Evolutionary conservation across 2,113 vertebrate species (phyloP), one percentile per base, ranked within the genome.

Genomic region (Rostratula benghalensis): DNA sequence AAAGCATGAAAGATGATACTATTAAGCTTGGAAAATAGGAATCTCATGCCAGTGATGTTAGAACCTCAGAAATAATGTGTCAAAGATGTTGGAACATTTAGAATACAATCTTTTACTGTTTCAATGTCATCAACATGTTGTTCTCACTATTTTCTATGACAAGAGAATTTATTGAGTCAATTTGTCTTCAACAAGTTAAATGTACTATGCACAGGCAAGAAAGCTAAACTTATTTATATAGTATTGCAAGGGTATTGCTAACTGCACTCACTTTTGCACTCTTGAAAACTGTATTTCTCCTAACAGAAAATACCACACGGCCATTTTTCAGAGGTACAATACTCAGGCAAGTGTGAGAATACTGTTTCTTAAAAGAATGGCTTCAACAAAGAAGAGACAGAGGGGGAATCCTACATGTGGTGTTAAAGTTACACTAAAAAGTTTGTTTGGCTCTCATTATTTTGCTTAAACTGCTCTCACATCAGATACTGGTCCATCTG

Each of bases 121-220:
- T 86, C 73, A 76, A 25, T 93, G 86, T 91, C 85, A 91, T 82
- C 88, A 87, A 65, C 61, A 35, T 54, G 73, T 93, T 96, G 89
- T 95, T 94, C 83, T 94, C 23, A 0, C 93, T 85, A 11, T 94
- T 94, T 95, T 90, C 90, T 90, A 21, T 82, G 88, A 92, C 86
- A 86, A 77, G 86, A 89, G 45, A 86, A 90, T 90, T 95, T 95
- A 95, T 70, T 88, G 90, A 93, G 77, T 87, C 86, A 80, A 91
- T 96, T 95, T 82, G 65, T 90, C 88, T 97, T 95, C 80, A 92
- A 41, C 56, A 65, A 8, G 50, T 82, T 95, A 82, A 89, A 76
- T 68, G 80, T 79, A 64, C 60, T 81, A 14, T n/a, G 63, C 79
- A 83, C 89, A 83, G 96, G 90, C 13, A 31, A 73, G 54, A 37